A percentile compares a stretch with the other conserved stretches of the same genome.
Evolutionary conservation across 2,113 vertebrate genomes (phyloP).

Genomic region (Lampris megalopsis): DNA sequence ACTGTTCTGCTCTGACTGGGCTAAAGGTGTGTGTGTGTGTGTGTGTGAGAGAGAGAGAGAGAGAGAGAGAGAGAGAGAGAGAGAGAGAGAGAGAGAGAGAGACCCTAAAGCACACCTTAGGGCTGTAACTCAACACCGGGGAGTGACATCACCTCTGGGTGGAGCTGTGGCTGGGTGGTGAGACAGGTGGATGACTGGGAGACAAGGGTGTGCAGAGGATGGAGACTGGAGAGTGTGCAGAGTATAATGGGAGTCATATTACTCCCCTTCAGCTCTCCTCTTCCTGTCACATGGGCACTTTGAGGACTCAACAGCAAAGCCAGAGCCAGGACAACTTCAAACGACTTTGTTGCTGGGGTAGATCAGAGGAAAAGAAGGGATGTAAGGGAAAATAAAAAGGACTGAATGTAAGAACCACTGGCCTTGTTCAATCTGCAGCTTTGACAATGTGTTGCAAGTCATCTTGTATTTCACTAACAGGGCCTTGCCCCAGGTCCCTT

Average conservation of each 20-base stretch:
- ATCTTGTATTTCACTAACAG: constrained; percentile 55
- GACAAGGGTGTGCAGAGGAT: constrained; percentile 46
- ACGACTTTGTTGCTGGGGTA: constrained; percentile 57
- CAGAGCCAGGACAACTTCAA: constrained; percentile 70
- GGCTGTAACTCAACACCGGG: constrained; percentile 58
- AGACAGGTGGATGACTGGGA: constrained; percentile 17
- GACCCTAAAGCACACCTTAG: constrained; percentile 61
- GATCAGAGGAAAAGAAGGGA: constrained; percentile 63
- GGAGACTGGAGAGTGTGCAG: constrained; percentile 41
- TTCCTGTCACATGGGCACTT: constrained; percentile 74
- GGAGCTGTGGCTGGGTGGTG: constrained; percentile 9
- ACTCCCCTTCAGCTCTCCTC: constrained; percentile 63
- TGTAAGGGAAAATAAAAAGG: constrained; percentile 47
- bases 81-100: background rate
- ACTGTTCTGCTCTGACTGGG: background rate
- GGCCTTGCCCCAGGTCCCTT: constrained; percentile 45
- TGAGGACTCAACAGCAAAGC: constrained; percentile 69
- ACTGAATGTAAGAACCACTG: constrained; percentile 45
- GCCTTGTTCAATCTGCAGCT: constrained; percentile 34
- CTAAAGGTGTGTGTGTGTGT: constrained; percentile 9
- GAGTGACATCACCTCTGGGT: constrained; percentile 59
- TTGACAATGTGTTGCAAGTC: constrained; percentile 38
- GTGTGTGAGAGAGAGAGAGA: background rate
- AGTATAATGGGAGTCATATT: constrained; percentile 65
- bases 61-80: no score